Conservation (phyloP, 2,888 invertebrate genomes). For the Craniophora ligustri region DNA sequence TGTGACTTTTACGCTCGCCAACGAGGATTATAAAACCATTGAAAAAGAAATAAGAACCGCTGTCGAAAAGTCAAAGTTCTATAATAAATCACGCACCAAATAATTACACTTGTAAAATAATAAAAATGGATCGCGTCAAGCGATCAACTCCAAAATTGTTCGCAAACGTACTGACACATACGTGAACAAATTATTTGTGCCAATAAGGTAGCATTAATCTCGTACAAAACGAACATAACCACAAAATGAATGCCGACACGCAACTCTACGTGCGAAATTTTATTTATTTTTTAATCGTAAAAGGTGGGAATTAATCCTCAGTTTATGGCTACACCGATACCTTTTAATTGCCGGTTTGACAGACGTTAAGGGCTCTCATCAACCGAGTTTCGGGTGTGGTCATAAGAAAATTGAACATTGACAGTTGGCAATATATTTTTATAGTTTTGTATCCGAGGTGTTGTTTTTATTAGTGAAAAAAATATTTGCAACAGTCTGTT, state of each 20-base stretch:
- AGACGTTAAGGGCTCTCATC: conserved; percentile 81
- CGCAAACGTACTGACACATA: conserved; percentile 59
- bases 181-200: conserved; percentile 64
- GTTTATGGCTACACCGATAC: conserved; percentile 81
- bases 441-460: conserved; percentile 76
- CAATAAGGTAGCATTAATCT: conserved; percentile 69
- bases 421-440: conserved; percentile 82
- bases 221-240: conserved; percentile 62
- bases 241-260: conserved; percentile 67
- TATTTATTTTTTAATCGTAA: conserved; percentile 68
- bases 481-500: conserved; percentile 75
- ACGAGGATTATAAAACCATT: conserved; percentile 70
- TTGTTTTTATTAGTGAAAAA: conserved; percentile 82
- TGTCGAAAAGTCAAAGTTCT: conserved; percentile 61
- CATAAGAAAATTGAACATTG: conserved; percentile 78
- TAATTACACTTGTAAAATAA: conserved; percentile 69
- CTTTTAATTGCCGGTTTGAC: conserved; percentile 87
- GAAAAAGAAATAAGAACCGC: conserved; percentile 58
- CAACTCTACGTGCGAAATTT: conserved; percentile 67
- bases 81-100: conserved; percentile 70
- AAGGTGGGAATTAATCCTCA: conserved; percentile 74
- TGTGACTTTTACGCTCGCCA: conserved; percentile 54
- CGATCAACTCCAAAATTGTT: conserved; percentile 55
- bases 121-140: conserved; percentile 60
- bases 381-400: conserved; percentile 80